Base-by-base conservation (phyloP, 2,888 invertebrate species). In the Conchocele bisecta region DNA sequence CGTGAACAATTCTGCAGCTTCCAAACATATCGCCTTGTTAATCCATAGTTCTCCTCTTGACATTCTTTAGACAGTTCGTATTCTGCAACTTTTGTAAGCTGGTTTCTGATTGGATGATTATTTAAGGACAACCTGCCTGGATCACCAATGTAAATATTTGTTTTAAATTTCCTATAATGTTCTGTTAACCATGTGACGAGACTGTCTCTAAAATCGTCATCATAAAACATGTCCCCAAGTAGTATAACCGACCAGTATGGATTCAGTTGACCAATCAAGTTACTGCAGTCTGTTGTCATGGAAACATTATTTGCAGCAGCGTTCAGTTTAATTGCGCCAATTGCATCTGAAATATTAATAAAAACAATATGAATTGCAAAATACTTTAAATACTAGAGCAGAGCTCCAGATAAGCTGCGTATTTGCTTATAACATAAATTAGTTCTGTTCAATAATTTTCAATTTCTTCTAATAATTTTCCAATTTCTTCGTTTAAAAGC, bases 181-280 rank as follows among this genome's bases (percentile, higher is more conserved):
- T 61, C 28, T 26, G 20, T 37, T 48, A 67, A 35, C 88, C 88
- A 89, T 28, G 75, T 51, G 17, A 75, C 60, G 5, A 89, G 71
- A n/a, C 39, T 59, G 37, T 80, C 56, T 13, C 82, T 70, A 59
- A 88, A 85, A 4, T 75, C 57, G 35, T 75, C 92, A 84, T 95
- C 94, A 85, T 95, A 95, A 80, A 95, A 94, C 92, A 95, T 93
- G 86, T 95, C 95, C 0, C 95, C 95, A 37, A 95, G 91, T n/a
- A 95, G 88, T 69, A 95, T 91, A 2, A 93, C 91, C 79, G 94
- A 94, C 84, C 92, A 93, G 7, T 91, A 37, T 5, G 64, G 7
- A 29, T 64, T 29, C 1, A 42, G 0, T 39, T 70, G 60, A 26
- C 87, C 87, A 79, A 88, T 82, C 42, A 90, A 68, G 71, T 89